phyloP scores from a whole-genome alignment of 2,113 vertebrate species.

The Lamprotornis superbus region DNA sequence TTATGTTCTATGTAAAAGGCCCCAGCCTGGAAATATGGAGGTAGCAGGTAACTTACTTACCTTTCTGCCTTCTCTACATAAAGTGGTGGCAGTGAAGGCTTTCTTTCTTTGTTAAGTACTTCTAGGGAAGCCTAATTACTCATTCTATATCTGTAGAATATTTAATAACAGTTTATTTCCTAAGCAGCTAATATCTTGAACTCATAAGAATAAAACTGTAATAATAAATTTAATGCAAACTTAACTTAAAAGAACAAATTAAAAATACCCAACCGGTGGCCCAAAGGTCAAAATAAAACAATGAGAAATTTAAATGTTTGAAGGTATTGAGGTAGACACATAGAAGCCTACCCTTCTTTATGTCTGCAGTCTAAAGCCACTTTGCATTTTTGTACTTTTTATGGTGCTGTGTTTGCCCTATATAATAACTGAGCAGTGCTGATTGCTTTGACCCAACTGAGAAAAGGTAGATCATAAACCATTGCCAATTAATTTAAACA shows the following conservation, averaged over 20 bases:
- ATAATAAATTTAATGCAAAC: not conserved
- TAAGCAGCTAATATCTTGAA: not conserved
- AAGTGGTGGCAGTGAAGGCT: not conserved
- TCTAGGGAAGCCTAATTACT: not conserved
- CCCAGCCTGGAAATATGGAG: not conserved
- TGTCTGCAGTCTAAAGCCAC: not conserved
- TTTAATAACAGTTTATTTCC: not conserved
- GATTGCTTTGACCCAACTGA: constrained; percentile 21
- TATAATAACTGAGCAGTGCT: not conserved
- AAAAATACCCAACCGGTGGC: not conserved
- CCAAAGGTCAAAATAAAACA: not conserved
- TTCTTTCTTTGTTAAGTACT: not conserved
- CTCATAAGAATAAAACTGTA: not conserved
- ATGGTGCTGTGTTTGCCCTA: not conserved
- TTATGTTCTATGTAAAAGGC: not conserved
- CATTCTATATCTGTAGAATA: not conserved
- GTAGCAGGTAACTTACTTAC: not conserved
- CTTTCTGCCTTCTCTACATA: not conserved
- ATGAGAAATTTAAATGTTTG: not conserved
- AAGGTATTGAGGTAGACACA: not conserved
- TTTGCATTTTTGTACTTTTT: not conserved
- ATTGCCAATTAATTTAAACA: constrained; percentile 43
- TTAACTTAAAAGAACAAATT: not conserved
- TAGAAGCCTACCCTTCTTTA: not conserved
- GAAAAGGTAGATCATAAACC: constrained; percentile 5